Conservation (phyloP, 1,140 invertebrate species). For the Teleopsis dalmanni region DNA sequence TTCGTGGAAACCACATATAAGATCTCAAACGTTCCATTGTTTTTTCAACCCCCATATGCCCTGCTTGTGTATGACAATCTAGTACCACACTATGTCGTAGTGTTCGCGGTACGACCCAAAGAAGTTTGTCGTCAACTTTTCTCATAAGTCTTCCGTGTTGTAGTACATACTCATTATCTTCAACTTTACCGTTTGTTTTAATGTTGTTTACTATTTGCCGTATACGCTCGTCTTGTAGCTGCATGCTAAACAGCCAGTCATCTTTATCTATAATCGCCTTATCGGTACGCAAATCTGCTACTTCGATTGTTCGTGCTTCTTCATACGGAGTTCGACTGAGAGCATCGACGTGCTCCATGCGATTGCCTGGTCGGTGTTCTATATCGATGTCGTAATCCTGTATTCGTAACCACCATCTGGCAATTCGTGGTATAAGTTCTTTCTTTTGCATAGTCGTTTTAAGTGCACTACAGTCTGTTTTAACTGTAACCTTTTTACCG, state of each 20-base stretch:
- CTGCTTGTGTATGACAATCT: no score
- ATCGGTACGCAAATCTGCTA: not conserved
- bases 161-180: no score
- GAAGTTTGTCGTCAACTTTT: not conserved
- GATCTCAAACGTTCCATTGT: not conserved
- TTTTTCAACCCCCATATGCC: not conserved
- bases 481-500: slow-evolving; percentile 36
- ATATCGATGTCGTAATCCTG: slow-evolving; percentile 11
- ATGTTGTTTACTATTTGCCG: not conserved
- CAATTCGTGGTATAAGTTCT: slow-evolving; percentile 25
- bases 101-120: not conserved
- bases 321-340: slow-evolving; percentile 6
- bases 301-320: not conserved
- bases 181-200: not conserved
- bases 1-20: not conserved
- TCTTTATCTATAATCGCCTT: slow-evolving; percentile 1
- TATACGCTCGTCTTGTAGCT: not conserved
- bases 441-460: slow-evolving; percentile 26
- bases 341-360: slow-evolving; percentile 10
- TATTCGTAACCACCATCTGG: slow-evolving; percentile 29
- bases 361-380: slow-evolving; percentile 1
- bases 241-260: slow-evolving; percentile 2
- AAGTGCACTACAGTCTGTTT: slow-evolving; percentile 35
- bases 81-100: not conserved
- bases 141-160: no score